phyloP scores from a whole-genome alignment of 2,113 vertebrate species.

The Rhegmatorhina hoffmannsi region DNA sequence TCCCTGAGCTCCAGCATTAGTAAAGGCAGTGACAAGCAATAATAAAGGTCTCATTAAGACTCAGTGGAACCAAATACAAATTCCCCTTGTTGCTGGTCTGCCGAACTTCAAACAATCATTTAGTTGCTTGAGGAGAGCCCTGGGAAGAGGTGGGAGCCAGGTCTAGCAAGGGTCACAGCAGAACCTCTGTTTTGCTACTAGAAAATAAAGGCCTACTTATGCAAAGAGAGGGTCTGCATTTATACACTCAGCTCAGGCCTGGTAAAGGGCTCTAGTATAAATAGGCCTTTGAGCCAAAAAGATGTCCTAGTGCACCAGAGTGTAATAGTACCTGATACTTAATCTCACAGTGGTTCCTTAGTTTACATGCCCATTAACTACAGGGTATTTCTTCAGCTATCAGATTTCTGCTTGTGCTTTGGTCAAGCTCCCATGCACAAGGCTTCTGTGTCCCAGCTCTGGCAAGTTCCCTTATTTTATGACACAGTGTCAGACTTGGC shows the following conservation, averaged over 20 bases:
- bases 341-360: slow-evolving; percentile 13
- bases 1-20: slow-evolving; percentile 2
- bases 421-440: slow-evolving; percentile 25
- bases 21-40: not conserved
- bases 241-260: not conserved
- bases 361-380: slow-evolving; percentile 11
- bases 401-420: slow-evolving; percentile 19
- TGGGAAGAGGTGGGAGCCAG: slow-evolving; percentile 15
- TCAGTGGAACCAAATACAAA: slow-evolving; percentile 45
- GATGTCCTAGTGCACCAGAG: slow-evolving; percentile 9
- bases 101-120: slow-evolving; percentile 21
- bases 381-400: slow-evolving; percentile 34
- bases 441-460: not conserved
- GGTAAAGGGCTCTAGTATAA: not conserved
- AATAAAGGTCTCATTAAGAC: slow-evolving; percentile 53
- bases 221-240: not conserved
- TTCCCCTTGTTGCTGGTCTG: slow-evolving; percentile 45
- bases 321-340: slow-evolving; percentile 27
- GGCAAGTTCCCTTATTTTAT: slow-evolving; percentile 10
- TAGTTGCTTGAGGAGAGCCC: slow-evolving; percentile 22
- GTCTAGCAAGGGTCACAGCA: slow-evolving; percentile 45
- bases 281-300: slow-evolving; percentile 55
- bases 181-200: not conserved
- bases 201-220: slow-evolving; percentile 43
- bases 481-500: slow-evolving; percentile 6